Evolutionary conservation across 1,140 invertebrate genomes (phyloP).

Genomic region (Heliconius himera): DNA sequence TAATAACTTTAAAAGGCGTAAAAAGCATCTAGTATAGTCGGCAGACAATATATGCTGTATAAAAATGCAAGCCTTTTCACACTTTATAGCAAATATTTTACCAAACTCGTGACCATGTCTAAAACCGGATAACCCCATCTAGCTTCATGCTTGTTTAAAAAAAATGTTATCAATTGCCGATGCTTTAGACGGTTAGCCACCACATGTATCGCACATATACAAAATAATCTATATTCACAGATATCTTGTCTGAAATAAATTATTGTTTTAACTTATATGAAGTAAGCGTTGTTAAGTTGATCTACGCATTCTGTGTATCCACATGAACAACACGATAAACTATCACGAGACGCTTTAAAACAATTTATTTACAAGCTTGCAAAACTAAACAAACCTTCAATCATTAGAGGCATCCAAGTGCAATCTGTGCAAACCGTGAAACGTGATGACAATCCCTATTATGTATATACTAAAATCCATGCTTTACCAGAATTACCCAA

Average conservation of each 20-base stretch:
- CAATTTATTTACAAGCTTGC: conserved; percentile 36
- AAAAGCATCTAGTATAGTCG: conserved; percentile 32
- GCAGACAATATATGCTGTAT: conserved; percentile 36
- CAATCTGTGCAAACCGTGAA: conserved; percentile 33
- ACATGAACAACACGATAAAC: conserved; percentile 29
- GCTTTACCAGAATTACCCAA: conserved; percentile 27
- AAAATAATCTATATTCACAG: conserved; percentile 14
- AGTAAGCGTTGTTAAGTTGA: conserved; percentile 26
- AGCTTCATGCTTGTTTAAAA: conserved; percentile 37
- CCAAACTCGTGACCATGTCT: conserved; percentile 24
- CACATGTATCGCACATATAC: conserved; percentile 22
- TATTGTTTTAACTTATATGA: conserved; percentile 14
- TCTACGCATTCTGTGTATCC: conserved; percentile 25
- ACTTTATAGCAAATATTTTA: conserved; percentile 28
- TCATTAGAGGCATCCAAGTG: conserved; percentile 38
- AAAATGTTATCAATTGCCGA: conserved; percentile 27
- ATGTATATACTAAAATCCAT: conserved; percentile 33
- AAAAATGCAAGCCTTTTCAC: conserved; percentile 35
- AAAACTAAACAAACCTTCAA: conserved; percentile 39
- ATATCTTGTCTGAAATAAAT: conserved; percentile 29
- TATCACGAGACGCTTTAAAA: conserved; percentile 26
- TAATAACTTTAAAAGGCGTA: conserved; percentile 32
- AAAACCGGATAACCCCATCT: conserved; percentile 34
- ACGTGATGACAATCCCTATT: conserved; percentile 34
- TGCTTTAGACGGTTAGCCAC: conserved; percentile 31